Evolutionary conservation across 2,113 vertebrate genomes (phyloP).

Genomic region (Buteo buteo): DNA sequence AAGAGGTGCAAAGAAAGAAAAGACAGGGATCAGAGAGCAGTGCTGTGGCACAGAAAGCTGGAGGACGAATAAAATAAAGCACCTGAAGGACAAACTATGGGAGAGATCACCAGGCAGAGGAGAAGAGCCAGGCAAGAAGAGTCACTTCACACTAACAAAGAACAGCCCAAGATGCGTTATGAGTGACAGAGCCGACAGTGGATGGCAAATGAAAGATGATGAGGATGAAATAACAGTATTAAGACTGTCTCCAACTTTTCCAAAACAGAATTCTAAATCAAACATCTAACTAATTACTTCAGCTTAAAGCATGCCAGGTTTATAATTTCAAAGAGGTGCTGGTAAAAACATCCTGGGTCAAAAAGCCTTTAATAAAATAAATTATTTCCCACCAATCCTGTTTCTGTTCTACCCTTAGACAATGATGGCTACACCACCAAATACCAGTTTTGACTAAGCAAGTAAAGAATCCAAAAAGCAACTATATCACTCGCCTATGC

Average conservation of each 20-base stretch:
- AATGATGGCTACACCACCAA: background rate
- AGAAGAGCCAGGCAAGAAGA: background rate
- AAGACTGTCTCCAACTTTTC: background rate
- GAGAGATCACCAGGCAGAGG: background rate
- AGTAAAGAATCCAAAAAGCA: background rate
- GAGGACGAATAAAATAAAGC: background rate
- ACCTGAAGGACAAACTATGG: background rate
- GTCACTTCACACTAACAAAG: background rate
- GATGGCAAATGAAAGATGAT: background rate
- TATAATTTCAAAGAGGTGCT: background rate
- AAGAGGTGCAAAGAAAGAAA: background rate
- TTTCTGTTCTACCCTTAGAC: background rate
- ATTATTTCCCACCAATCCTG: background rate
- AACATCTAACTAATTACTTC: background rate
- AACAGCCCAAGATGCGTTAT: background rate
- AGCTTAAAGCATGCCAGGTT: background rate
- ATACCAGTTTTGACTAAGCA: background rate
- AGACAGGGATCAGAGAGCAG: background rate
- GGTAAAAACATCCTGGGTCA: background rate
- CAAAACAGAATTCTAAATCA: background rate
- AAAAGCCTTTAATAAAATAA: background rate
- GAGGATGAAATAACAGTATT: background rate
- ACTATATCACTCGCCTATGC: background rate
- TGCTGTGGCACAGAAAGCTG: background rate
- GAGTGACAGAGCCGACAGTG: background rate